Evolutionary conservation across 2,888 invertebrate genomes (phyloP).

Genomic region (Heliconius ethilla): DNA sequence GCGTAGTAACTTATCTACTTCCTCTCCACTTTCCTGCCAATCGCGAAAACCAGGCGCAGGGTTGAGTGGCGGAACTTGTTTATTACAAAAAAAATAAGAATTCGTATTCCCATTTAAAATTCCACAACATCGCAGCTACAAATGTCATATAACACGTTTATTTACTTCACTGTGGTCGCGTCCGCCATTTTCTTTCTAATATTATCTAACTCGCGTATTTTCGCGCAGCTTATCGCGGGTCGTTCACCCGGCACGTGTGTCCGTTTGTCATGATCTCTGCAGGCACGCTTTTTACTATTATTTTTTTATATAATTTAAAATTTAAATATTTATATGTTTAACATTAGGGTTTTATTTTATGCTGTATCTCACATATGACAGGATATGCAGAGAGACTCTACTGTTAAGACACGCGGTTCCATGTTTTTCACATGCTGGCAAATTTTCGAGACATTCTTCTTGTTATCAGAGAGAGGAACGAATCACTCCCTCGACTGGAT

Average conservation of each 20-base stretch:
- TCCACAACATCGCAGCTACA: background rate
- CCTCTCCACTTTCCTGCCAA: too few species aligned
- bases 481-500: background rate
- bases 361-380: background rate
- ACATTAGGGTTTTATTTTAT: too few species aligned
- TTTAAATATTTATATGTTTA: background rate
- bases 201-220: constrained; percentile 76
- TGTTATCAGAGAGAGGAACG: background rate
- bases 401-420: background rate
- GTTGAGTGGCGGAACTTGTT: background rate
- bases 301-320: constrained; percentile 19
- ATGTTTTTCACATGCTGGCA: too few species aligned
- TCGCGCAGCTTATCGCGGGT: constrained; percentile 73
- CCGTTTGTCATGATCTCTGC: constrained; percentile 44
- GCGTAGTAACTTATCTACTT: too few species aligned
- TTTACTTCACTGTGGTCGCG: constrained; percentile 45
- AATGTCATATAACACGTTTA: constrained; percentile 26
- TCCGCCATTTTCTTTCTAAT: constrained; percentile 74
- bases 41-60: too few species aligned
- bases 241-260: constrained; percentile 58
- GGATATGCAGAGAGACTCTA: background rate
- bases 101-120: background rate
- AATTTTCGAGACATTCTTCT: background rate
- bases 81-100: too few species aligned
- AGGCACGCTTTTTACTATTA: constrained; percentile 31